phyloP scores from a whole-genome alignment of 2,113 vertebrate genomes.

The Montifringilla adamsi region DNA sequence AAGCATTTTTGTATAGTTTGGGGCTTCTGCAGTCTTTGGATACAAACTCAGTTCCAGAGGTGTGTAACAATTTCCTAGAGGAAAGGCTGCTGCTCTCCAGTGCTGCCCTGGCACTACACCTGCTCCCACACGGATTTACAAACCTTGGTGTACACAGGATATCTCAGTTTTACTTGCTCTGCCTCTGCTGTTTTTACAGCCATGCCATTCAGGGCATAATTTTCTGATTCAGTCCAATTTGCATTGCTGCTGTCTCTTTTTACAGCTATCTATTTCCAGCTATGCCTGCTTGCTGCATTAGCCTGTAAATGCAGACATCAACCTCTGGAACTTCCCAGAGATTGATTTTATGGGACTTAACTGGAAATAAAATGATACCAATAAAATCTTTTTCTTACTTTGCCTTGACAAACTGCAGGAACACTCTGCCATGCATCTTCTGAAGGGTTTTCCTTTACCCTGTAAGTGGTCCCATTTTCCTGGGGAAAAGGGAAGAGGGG shows the following conservation, averaged over 20 bases:
- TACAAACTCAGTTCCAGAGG: not conserved
- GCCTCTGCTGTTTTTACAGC: slow-evolving; percentile 50
- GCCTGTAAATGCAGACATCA: slow-evolving; percentile 15
- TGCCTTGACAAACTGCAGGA: slow-evolving; percentile 21
- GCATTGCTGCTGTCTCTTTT: slow-evolving; percentile 28
- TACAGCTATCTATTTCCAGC: slow-evolving; percentile 13
- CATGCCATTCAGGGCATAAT: not conserved
- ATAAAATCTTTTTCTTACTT: slow-evolving; percentile 51
- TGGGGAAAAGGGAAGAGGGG: not conserved
- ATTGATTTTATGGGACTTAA: slow-evolving; percentile 53
- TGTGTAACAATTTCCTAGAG: not conserved
- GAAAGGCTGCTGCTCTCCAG: not conserved
- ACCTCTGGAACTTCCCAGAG: slow-evolving; percentile 43
- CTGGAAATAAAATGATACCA: slow-evolving; percentile 58
- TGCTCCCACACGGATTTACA: not conserved
- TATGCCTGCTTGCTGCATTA: not conserved
- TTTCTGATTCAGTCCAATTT: slow-evolving; percentile 47
- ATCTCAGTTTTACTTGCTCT: not conserved
- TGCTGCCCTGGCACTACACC: not conserved
- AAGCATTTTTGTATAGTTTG: not conserved
- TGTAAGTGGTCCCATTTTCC: not conserved
- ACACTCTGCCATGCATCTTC: not conserved
- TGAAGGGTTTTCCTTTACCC: not conserved
- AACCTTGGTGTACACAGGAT: not conserved
- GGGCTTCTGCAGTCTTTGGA: not conserved